Evolutionary conservation across 2,888 invertebrate genomes (phyloP), one percentile per base, ranked within the genome.

Genomic region (Agriopis leucophaearia): DNA sequence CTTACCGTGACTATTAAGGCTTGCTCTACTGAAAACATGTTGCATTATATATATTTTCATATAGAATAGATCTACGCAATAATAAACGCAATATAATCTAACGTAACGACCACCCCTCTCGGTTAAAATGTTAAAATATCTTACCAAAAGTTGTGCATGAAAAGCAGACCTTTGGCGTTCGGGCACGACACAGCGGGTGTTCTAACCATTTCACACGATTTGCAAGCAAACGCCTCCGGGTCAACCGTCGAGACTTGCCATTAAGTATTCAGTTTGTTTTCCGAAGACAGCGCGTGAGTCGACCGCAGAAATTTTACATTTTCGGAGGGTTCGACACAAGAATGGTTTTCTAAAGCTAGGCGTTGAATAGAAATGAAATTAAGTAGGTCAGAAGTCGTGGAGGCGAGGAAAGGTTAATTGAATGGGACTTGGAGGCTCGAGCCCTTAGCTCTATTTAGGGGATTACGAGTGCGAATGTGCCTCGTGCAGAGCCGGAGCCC

Each of bases 341-440:
- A 54, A 63, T 65, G 63, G 65, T 66, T 67, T 73, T 64, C 57
- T 51, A 64, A 72, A 71, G 67, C 69, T 50, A 67, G 66, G 60
- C 56, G 67, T 77, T 80, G 86, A 86, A 85, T 86, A 81, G 78
- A 78, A 86, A 86, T 82, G 74, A 73, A 80, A 84, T 81, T 78
- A 85, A 88, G 86, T 86, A 82, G 87, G 85, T 87, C 85, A 86
- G 83, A 83, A 81, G 81, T 76, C 77, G 78, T 72, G 66, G 66
- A 80, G 65, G 71, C 73, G 78, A 77, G 79, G 78, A 80, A 88
- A 87, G 81, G 86, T 88, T 88, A 89, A 90, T 89, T 85, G 85
- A 88, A 88, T 85, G 81, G 82, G 81, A 78, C 69, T 72, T 69
- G 71, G 73, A 73, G 71, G 66, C 72, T 71, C 59, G 50, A 42